Conservation (phyloP, 2,888 invertebrate genomes). For the Morinoia aosen region DNA sequence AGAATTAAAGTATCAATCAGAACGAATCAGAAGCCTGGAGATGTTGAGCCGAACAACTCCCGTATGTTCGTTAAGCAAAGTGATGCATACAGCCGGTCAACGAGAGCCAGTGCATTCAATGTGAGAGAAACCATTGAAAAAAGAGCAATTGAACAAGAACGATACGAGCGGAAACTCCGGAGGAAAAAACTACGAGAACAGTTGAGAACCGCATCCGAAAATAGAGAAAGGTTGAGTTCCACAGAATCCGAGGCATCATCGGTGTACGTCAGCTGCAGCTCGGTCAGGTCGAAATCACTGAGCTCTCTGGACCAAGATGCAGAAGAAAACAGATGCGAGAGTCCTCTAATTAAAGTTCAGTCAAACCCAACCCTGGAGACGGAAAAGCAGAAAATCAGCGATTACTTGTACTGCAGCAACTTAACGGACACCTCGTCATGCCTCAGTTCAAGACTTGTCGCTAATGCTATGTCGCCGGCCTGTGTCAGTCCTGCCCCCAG, state of each 20-base stretch:
- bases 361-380: slow-evolving; percentile 66
- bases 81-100: slow-evolving; percentile 63
- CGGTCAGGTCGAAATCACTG: slow-evolving; percentile 65
- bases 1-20: slow-evolving; percentile 64
- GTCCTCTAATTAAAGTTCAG: slow-evolving; percentile 66
- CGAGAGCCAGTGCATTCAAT: slow-evolving; percentile 67
- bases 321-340: slow-evolving; percentile 65
- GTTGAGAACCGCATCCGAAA: slow-evolving; percentile 63
- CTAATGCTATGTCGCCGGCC: slow-evolving; percentile 57
- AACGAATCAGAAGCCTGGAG: slow-evolving; percentile 53
- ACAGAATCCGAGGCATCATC: slow-evolving; percentile 62
- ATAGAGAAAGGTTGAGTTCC: slow-evolving; percentile 60
- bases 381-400: slow-evolving; percentile 65
- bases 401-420: slow-evolving; percentile 62
- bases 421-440: slow-evolving; percentile 54
- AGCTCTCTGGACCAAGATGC: slow-evolving; percentile 66
- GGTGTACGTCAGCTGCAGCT: slow-evolving; percentile 60
- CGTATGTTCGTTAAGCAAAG: slow-evolving; percentile 67
- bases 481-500: neutral
- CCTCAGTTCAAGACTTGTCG: slow-evolving; percentile 45
- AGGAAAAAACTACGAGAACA: slow-evolving; percentile 62
- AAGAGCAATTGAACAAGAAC: slow-evolving; percentile 64
- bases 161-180: slow-evolving; percentile 63
- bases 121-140: slow-evolving; percentile 67
- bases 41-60: neutral